These are phyloP conservation scores for Aythya baeri DNA, from an alignment of 2,113 vertebrate genomes.

Conservation along the genomic window DNA sequence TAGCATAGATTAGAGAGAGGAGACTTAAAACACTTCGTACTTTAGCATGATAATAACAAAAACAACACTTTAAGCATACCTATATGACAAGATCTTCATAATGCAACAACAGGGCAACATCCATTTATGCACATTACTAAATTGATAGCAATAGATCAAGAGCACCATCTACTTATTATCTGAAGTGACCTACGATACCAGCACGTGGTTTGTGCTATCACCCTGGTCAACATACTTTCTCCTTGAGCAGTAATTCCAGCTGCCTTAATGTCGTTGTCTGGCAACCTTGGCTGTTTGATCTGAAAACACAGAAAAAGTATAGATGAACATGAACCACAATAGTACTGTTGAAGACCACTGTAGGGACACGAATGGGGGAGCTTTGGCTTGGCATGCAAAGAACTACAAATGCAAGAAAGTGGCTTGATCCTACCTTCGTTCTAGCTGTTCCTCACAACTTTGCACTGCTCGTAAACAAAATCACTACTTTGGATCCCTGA, in stretches of 20 bases:
- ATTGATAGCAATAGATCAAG: background rate
- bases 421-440: background rate
- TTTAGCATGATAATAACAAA: background rate
- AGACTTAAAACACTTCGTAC: background rate
- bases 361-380: background rate
- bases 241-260: slow-evolving; percentile 68
- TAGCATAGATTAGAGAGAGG: background rate
- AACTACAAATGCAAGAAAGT: background rate
- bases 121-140: background rate
- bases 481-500: background rate
- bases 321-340: background rate
- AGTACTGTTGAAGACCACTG: background rate
- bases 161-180: background rate
- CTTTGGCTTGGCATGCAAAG: background rate
- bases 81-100: background rate
- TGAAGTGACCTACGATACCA: background rate
- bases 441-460: background rate
- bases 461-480: background rate
- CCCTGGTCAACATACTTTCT: slow-evolving; percentile 55
- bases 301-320: slow-evolving; percentile 15
- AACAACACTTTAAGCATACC: background rate
- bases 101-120: background rate
- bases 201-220: background rate
- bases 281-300: background rate
- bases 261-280: slow-evolving; percentile 47